Percentiles rank a stretch among this genome's conserved stretches.
Evolutionary conservation across 2,797 vertebrate species (phyloP).

Genomic region (Perodicticus potto): DNA sequence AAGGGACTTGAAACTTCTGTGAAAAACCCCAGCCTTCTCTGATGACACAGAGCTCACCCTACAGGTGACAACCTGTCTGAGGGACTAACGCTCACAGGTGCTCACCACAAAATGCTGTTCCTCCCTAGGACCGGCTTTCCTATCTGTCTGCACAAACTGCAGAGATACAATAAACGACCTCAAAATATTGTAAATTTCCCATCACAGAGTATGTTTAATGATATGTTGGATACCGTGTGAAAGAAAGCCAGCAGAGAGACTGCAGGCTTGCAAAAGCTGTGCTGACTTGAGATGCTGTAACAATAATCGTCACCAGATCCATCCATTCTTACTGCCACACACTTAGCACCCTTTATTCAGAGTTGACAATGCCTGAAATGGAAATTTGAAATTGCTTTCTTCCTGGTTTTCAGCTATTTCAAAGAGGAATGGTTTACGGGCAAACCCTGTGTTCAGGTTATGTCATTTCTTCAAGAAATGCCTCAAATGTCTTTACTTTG

Average conservation of each 20-base stretch:
- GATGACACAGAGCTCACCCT: background rate
- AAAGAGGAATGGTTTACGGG: background rate
- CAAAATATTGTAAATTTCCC: background rate
- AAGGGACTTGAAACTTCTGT: background rate
- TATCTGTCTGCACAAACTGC: background rate
- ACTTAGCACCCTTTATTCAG: background rate
- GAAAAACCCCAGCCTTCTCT: conserved; percentile 2
- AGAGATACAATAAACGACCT: background rate
- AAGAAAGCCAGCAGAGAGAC: background rate
- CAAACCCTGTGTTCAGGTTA: background rate
- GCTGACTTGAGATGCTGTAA: background rate
- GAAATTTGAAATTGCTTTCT: background rate
- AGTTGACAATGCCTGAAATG: background rate
- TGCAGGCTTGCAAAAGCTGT: background rate
- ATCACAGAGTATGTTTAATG: background rate
- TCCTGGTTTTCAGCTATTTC: background rate
- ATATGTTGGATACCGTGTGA: background rate
- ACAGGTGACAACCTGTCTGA: background rate
- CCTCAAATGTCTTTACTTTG: conserved; percentile 9
- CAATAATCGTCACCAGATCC: background rate
- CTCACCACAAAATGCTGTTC: background rate
- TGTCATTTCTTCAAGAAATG: background rate
- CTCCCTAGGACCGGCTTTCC: background rate
- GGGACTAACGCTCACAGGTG: background rate
- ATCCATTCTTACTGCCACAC: background rate